Conservation (phyloP, 1,140 invertebrate species). For the Platorchestia sp. region DNA sequence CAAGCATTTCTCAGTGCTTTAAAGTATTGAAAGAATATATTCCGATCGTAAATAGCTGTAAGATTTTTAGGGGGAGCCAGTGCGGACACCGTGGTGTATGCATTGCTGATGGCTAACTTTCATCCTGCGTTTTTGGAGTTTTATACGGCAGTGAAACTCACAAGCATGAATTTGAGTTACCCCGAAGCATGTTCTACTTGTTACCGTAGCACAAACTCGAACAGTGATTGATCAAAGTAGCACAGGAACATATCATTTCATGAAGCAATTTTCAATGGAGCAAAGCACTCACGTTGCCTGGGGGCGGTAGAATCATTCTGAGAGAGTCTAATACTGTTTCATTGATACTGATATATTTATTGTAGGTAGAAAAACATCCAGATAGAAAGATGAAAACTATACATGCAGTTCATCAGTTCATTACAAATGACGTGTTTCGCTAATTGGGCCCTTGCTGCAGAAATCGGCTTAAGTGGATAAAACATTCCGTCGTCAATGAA, state of each 20-base stretch:
- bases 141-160: background rate
- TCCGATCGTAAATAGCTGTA: no score
- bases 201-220: background rate
- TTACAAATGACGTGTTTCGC: background rate
- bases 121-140: no score
- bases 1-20: no score
- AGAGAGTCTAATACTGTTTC: background rate
- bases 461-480: background rate
- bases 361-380: background rate
- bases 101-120: no score
- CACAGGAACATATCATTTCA: background rate
- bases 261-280: background rate
- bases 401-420: background rate
- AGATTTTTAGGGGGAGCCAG: no score
- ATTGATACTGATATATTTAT: background rate
- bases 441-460: background rate
- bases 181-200: background rate
- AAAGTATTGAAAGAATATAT: no score
- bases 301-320: background rate
- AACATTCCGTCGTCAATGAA: background rate
- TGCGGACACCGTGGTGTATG: no score
- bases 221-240: background rate
- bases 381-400: slow-evolving; percentile 10
- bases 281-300: background rate
- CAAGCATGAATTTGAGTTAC: background rate